phyloP scores from a whole-genome alignment of 2,113 vertebrate genomes.

The Egretta garzetta region DNA sequence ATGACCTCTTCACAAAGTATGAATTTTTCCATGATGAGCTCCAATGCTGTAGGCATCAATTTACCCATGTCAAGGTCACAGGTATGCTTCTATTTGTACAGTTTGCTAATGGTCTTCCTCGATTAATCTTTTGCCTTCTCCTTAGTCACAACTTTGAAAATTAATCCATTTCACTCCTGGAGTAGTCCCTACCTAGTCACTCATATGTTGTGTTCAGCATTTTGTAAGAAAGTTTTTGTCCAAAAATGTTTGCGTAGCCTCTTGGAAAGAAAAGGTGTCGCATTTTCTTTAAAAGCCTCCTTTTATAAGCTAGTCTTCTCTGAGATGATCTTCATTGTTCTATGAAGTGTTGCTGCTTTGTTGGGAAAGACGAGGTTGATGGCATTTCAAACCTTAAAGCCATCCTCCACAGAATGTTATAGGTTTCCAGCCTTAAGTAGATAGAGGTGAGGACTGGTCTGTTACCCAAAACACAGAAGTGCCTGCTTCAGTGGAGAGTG shows the following conservation, averaged over 20 bases:
- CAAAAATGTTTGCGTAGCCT: neutral
- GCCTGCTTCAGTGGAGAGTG: neutral
- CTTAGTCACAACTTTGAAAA: neutral
- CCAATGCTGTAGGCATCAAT: slow-evolving; percentile 76
- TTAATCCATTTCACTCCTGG: neutral
- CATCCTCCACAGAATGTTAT: neutral
- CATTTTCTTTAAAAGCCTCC: neutral
- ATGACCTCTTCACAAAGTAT: slow-evolving; percentile 92
- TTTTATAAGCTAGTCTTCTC: neutral
- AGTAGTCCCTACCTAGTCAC: neutral
- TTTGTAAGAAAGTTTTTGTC: neutral
- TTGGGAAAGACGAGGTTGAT: neutral
- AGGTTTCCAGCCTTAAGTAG: neutral
- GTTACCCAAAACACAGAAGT: neutral
- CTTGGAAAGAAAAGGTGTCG: neutral
- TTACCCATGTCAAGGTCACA: slow-evolving; percentile 89
- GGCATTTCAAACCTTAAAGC: neutral
- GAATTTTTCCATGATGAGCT: slow-evolving; percentile 90
- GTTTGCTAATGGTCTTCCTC: neutral
- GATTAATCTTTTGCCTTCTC: neutral
- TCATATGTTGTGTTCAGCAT: neutral
- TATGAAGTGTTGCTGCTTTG: neutral
- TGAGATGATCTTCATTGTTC: neutral
- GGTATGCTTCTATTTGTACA: slow-evolving; percentile 65
- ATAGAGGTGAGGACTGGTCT: neutral